A percentile compares a stretch with the other conserved stretches of the same genome.
These are phyloP conservation scores for Phasianus colchicus DNA, from an alignment of 2,113 vertebrate species.

Conservation along the genomic window DNA sequence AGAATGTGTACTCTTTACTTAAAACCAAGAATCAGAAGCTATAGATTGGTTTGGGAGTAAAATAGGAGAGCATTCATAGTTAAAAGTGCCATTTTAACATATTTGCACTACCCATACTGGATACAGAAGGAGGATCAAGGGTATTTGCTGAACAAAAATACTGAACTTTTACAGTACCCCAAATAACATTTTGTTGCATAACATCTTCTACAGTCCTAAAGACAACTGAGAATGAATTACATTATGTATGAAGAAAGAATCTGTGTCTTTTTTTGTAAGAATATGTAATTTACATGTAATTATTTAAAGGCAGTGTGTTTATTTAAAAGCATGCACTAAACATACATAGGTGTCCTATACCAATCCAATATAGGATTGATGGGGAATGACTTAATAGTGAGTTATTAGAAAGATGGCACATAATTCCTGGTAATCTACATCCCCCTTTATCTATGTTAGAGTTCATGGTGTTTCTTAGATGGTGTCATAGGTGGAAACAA, in stretches of 20 bases:
- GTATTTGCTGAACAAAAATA: not conserved
- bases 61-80: conserved; percentile 22
- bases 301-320: not conserved
- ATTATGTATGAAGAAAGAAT: conserved; percentile 13
- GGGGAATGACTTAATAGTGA: not conserved
- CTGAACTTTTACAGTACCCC: not conserved
- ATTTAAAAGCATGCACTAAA: not conserved
- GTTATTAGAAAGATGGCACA: not conserved
- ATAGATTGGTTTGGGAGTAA: not conserved
- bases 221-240: conserved; percentile 22
- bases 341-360: not conserved
- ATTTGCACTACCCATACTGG: not conserved
- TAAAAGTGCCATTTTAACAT: not conserved
- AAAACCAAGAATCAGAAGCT: not conserved
- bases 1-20: not conserved
- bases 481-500: too few species aligned
- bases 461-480: not conserved
- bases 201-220: conserved; percentile 46
- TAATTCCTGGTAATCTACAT: not conserved
- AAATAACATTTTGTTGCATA: not conserved
- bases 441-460: not conserved
- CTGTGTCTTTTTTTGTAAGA: not conserved
- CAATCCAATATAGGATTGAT: not conserved
- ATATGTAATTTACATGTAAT: not conserved
- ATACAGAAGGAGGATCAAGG: not conserved